Evolutionary conservation across 64 coral and sea anemone genomes (phyloP), one percentile per base, ranked within the genome.

Genomic region (Montipora capricornis): DNA sequence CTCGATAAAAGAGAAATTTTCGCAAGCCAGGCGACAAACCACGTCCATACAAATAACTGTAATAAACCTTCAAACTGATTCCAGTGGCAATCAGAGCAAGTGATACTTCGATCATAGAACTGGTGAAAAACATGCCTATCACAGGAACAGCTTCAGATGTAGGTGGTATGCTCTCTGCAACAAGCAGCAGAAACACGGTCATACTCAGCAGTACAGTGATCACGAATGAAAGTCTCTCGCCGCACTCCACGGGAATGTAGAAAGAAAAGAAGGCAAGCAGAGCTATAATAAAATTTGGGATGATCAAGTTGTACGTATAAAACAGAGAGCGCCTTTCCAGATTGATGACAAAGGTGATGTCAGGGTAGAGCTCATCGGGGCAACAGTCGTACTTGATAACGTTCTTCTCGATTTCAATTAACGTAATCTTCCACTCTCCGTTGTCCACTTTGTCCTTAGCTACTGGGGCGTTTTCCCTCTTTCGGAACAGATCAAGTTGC

Each of bases 211-310:
- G 68, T 2, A 97, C 95, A 9, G 95, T 97, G 67, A 97, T 94
- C 58, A 97, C 93, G 44, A 94, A 97, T 13, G 95, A 94, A 68
- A 97, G 87, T 82, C 95, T 84, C 61, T 97, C 95, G 5, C 95
- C 95, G 24, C 95, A 94, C 83, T 97, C 95, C 5, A 94, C 89
- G 2, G 95, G 95, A 8, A 97, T 97, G 47, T 94, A 97, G 22
- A 97, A 97, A 0, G 95, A 97, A 73, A 94, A 97, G 85, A 97
- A 97, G 3, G 95, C 95, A n/a, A 98, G 87, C 10, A 95, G 89
- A 6, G 93, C 94, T 74, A 98, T 98, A 29, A 98, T 79, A 87
- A 98, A 92, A 47, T 98, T 98, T 11, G 93, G 96, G 16, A 98
- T 86, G 14, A 95, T 89, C 13, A 95, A 79, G 16, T 95, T 98